These are phyloP conservation scores for Aspidapion aeneum DNA, from an alignment of 2,888 invertebrate genomes.

Conservation along the genomic window DNA sequence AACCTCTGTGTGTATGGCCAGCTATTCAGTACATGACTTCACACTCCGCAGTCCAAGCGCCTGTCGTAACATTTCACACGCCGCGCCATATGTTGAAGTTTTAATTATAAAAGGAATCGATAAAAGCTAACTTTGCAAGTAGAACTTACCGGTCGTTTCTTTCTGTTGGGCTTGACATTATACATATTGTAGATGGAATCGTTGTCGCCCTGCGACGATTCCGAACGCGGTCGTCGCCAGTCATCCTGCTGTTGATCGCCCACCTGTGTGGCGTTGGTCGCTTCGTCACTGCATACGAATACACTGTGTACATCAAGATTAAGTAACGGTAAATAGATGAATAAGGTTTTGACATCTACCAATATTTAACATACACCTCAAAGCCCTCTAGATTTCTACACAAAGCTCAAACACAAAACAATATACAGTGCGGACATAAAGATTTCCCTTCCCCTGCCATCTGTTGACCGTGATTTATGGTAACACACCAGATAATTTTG, in stretches of 20 bases:
- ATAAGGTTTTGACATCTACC: background rate
- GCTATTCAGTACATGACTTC: no score
- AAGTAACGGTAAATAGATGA: slow-evolving; percentile 15
- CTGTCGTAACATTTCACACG: no score
- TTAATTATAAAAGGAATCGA: no score
- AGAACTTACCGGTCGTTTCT: slow-evolving; percentile 49
- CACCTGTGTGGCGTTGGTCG: slow-evolving; percentile 57
- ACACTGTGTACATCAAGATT: slow-evolving; percentile 37
- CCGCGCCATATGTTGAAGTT: no score
- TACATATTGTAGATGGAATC: slow-evolving; percentile 60
- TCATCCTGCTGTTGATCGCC: slow-evolving; percentile 58
- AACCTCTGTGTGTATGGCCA: no score
- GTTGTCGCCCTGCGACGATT: slow-evolving; percentile 69
- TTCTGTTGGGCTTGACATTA: slow-evolving; percentile 43
- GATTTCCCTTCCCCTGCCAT: no score
- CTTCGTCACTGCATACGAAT: slow-evolving; percentile 71
- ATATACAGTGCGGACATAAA: no score
- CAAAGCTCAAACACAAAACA: no score
- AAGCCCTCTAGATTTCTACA: background rate
- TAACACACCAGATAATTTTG: no score
- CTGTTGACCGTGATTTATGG: no score
- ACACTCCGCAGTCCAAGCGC: no score
- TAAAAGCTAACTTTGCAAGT: no score
- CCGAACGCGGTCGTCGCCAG: slow-evolving; percentile 71
- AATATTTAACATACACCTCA: background rate